These are phyloP conservation scores for Parazoanthus swiftii DNA, from an alignment of 92 coral and sea anemone genomes.

Conservation along the genomic window DNA sequence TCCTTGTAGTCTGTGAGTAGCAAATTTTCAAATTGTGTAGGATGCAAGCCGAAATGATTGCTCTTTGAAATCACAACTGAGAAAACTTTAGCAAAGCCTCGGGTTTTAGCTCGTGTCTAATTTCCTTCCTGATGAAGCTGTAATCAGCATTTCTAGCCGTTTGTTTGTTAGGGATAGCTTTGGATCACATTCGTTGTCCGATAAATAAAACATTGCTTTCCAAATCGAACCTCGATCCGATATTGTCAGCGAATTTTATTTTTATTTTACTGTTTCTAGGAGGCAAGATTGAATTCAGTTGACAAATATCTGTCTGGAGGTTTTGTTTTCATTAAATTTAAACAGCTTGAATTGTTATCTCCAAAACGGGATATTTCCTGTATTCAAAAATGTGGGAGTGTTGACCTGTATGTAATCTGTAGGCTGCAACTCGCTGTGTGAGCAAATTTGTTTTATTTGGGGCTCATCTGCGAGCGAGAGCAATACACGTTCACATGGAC, in stretches of 20 bases:
- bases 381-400: conserved; percentile 23
- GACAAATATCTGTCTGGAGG: neutral
- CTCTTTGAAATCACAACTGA: neutral
- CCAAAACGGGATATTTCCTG: conserved; percentile 37
- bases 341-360: conserved; percentile 20
- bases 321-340: conserved; percentile 18
- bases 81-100: neutral
- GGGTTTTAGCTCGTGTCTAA: neutral
- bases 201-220: conserved; percentile 27
- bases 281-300: neutral
- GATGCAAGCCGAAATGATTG: conserved; percentile 9
- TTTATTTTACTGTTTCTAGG: neutral
- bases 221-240: conserved; percentile 25
- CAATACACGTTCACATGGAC: conserved; percentile 7
- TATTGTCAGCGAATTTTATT: neutral
- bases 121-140: conserved; percentile 26
- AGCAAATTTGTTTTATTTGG: conserved; percentile 11
- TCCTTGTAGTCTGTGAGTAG: neutral
- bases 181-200: conserved; percentile 14
- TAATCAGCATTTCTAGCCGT: conserved; percentile 12
- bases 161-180: conserved; percentile 18
- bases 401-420: neutral
- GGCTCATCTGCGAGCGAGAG: conserved; percentile 28
- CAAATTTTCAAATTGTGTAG: neutral
- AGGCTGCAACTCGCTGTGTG: neutral